Base-by-base conservation (phyloP, 2,888 invertebrate genomes). In the Chrysina gloriosa region DNA sequence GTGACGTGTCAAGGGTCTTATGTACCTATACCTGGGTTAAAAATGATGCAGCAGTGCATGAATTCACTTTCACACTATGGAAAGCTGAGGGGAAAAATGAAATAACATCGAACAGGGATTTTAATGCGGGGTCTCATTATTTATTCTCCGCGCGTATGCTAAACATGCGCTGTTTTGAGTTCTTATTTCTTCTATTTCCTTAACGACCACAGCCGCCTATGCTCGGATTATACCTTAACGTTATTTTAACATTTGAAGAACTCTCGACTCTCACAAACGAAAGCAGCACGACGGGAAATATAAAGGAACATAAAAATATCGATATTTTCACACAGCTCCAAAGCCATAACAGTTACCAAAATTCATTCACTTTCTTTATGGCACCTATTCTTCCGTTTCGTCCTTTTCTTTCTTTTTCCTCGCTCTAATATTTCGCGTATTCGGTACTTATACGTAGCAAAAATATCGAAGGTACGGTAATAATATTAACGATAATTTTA, bases 41-140 rank as follows among this genome's bases (percentile, higher is more conserved):
- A n/a, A n/a, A n/a, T n/a, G n/a, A n/a, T n/a, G n/a, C n/a, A n/a
- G n/a, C n/a, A n/a, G n/a, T n/a, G n/a, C n/a, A n/a, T n/a, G 9
- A 11, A 36, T 5, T 11, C 1, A 2, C 14, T 36, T 36, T 36
- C 36, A 36, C 11, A 2, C 36, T 11, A 31, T 21, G 7, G 16
- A 9, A 31, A 19, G 11, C 3, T 54, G 29, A 27, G 54, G 52
- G 19, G 19, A 39, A 39, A 39, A 39, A 56, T 39, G 56, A 56
- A 56, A 56, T 56, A 56, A 23, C 56, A 56, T 56, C 27, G 68
- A 36, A 39, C 27, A 21, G 31, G 31, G 42, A 65, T 68, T 68
- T 68, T 68, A 68, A 68, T 65, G 64, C 65, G n/a, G 63, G 54
- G 29, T 47, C 39, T 68, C 65, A 68, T 68, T 68, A 68, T 68